Conservation (phyloP, 2,888 invertebrate species). For the Drosophila kanekoi region DNA sequence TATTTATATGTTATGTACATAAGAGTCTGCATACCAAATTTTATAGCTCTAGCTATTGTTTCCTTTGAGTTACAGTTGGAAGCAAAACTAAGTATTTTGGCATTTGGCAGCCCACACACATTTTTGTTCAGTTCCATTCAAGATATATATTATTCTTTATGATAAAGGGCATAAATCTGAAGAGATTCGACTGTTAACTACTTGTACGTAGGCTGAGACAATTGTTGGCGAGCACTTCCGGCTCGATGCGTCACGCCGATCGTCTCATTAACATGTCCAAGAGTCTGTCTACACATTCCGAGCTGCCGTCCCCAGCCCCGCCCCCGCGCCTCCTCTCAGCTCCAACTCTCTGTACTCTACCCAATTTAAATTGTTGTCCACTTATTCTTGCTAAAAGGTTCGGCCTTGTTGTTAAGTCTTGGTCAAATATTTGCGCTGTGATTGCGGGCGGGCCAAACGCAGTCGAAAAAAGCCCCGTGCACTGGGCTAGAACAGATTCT, state of each 20-base stretch:
- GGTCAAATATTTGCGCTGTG: slow-evolving; percentile 58
- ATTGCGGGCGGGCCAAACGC: slow-evolving; percentile 6
- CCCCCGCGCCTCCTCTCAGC: background rate
- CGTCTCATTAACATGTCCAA: slow-evolving; percentile 23
- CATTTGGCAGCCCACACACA: too few species aligned
- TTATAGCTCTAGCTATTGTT: background rate
- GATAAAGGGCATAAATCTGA: slow-evolving; percentile 4
- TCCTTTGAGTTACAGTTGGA: background rate
- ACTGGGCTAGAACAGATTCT: background rate
- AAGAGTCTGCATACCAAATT: background rate
- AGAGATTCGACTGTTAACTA: background rate
- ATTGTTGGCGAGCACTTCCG: slow-evolving; percentile 41
- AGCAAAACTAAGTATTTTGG: too few species aligned
- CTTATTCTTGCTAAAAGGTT: slow-evolving; percentile 75
- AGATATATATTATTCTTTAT: background rate
- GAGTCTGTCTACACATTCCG: slow-evolving; percentile 1
- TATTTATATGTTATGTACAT: too few species aligned
- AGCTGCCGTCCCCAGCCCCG: background rate
- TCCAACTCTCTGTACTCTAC: slow-evolving; percentile 6
- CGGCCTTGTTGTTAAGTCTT: slow-evolving; percentile 52
- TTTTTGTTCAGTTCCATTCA: too few species aligned
- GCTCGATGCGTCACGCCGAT: slow-evolving; percentile 13
- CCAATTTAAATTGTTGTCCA: slow-evolving; percentile 46
- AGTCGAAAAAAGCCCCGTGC: background rate
- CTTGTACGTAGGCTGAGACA: slow-evolving; percentile 27